Base-by-base conservation (phyloP, 2,797 vertebrate genomes). In the Alca torda region DNA sequence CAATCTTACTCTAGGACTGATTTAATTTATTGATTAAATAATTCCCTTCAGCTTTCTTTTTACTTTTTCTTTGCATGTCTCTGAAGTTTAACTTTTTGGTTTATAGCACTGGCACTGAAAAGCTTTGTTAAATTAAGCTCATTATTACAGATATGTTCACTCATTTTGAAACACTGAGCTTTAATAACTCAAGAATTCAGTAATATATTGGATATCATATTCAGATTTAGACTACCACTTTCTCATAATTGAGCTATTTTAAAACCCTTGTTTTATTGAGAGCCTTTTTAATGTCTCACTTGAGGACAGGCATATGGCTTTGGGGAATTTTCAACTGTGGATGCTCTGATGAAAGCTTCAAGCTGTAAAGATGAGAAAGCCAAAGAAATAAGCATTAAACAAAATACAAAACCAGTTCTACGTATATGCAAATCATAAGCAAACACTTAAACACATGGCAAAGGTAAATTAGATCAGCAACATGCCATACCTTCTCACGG, bases 401-500 rank as follows among this genome's bases (percentile, higher is more conserved):
- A 91, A 76, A 82, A 78, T 17, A n/a, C 2, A 57, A 88, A 78
- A 57, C 48, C 31, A 46, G 19, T 70, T 81, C 83, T 59, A 79
- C 33, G 64, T n/a, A 65, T 10, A 78, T n/a, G 37, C 17, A 67
- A 91, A 33, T 68, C 48, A 64, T 28, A 87, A 65, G 31, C 60
- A 81, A 84, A 88, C 51, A 78, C 13, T 68, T 68, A 48, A 93
- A 81, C 30, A 69, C 11, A 48, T 3, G 15, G 14, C 88, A 82
- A 81, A 86, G 69, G 70, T 74, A 67, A 92, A 83, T 73, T 5
- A 85, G 84, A 31, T 59, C 57, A 65, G 64, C 16, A 88, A 81
- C 9, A n/a, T 14, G 35, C 21, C 97, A 96, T 98, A 98, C 98
- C 98, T 98, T 82, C 96, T 98, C 93, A 97, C 74, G 67, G 94